Conservation (phyloP, 1,140 invertebrate species). For the Temnothorax curvispinosus region DNA sequence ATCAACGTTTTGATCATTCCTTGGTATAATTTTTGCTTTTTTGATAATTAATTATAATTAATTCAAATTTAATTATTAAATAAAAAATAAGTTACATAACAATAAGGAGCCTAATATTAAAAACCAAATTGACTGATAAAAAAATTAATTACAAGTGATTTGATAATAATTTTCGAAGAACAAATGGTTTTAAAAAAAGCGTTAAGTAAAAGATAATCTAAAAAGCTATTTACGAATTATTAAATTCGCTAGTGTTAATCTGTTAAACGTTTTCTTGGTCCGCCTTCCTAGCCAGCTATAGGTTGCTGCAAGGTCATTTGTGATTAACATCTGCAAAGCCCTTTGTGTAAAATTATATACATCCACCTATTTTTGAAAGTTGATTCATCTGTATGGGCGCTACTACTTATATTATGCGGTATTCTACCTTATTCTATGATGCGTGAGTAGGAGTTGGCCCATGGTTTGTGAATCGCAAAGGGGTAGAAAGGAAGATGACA, state of each 20-base stretch:
- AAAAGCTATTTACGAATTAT: neutral
- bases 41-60: constrained; percentile 1
- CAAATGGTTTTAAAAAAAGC: neutral
- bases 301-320: neutral
- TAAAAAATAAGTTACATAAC: neutral
- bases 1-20: neutral
- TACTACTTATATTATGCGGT: too few species aligned
- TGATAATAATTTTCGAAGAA: too few species aligned
- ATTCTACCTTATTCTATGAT: too few species aligned
- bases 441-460: too few species aligned
- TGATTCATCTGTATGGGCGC: neutral
- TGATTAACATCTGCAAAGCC: neutral
- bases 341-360: constrained; percentile 3
- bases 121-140: too few species aligned
- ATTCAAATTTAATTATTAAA: neutral
- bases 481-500: too few species aligned
- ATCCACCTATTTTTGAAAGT: neutral
- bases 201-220: neutral
- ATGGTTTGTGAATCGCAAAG: too few species aligned
- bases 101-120: neutral
- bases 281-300: neutral
- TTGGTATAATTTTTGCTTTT: neutral
- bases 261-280: neutral
- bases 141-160: too few species aligned
- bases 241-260: neutral